Base-by-base conservation (phyloP, 2,888 invertebrate genomes). In the Tiphia femorata region DNA sequence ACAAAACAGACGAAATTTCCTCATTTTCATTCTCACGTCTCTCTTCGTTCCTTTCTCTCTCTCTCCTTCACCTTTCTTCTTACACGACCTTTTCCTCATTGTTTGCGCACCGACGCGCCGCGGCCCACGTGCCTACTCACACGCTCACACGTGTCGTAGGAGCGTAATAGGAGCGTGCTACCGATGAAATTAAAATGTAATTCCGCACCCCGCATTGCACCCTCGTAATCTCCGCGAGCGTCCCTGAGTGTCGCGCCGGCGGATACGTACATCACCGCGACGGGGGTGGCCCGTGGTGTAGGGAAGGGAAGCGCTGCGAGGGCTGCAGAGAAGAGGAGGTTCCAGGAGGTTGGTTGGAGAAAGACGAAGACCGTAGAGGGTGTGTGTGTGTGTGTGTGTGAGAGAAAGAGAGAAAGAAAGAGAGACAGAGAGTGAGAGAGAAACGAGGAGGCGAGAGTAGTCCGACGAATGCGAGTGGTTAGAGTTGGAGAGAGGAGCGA, bases 131-230 rank as follows among this genome's bases (percentile, higher is more conserved):
- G 12, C 50, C 19, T 17, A 48, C 23, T 7, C 21, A 30, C 19
- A 5, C 2, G 17, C 21, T 20, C 46, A 8, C 23, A n/a, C 19
- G 8, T 40, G 3, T 40, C 17, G 42, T 40, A 37, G 44, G 46
- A 29, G 20, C 25, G 55, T 56, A 48, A 51, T 55, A 50, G 48
- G 43, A 49, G 51, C 49, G 33, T 46, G 61, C 59, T 60, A 62
- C 69, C 70, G 72, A 75, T 73, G 74, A 78, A 79, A 77, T 79
- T 78, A 79, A 79, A 79, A 79, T 75, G 78, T 78, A 78, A 78
- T 80, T 79, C 67, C 73, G 38, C 58, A 44, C 66, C 66, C 63
- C 64, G 65, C 66, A 61, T 61, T 61, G 75, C 67, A 59, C 63
- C 57, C 72, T 64, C 67, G 73, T 76, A 75, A 77, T 76, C 73